Conservation (phyloP, 2,113 vertebrate species). For the Lycocorax pyrrhopterus region DNA sequence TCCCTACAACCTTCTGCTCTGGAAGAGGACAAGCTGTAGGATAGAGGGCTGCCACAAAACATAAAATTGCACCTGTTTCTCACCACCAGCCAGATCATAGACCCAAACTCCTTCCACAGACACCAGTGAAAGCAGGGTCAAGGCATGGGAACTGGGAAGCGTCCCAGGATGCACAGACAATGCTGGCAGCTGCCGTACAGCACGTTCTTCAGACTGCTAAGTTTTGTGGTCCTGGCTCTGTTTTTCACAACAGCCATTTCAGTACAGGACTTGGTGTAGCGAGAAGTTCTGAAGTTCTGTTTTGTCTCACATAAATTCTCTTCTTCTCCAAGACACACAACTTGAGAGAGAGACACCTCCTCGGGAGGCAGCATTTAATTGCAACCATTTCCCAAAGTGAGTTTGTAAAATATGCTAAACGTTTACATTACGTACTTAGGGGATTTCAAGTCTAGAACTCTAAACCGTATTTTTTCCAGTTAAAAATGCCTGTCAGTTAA, state of each 20-base stretch:
- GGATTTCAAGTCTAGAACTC: neutral
- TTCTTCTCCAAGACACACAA: neutral
- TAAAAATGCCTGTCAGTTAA: neutral
- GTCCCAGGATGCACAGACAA: neutral
- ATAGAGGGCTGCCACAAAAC: neutral
- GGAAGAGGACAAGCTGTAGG: neutral
- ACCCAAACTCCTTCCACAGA: neutral
- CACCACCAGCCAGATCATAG: rapidly evolving
- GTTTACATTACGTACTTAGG: neutral
- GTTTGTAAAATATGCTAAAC: neutral
- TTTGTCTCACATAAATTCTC: neutral
- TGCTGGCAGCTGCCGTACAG: neutral
- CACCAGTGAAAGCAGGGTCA: rapidly evolving
- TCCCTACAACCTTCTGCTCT: neutral
- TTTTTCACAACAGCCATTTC: neutral
- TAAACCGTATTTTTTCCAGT: neutral
- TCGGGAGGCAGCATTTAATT: neutral
- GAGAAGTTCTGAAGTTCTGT: rapidly evolving
- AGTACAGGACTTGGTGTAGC: too few species aligned
- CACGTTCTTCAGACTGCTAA: neutral
- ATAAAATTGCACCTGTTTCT: rapidly evolving
- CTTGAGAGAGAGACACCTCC: neutral
- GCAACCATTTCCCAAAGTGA: neutral
- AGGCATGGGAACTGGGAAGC: too few species aligned
- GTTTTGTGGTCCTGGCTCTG: neutral